Percentiles rank a stretch among this genome's conserved stretches.
phyloP scores from a whole-genome alignment of 1,140 invertebrate genomes.

The Aphis craccivora region DNA sequence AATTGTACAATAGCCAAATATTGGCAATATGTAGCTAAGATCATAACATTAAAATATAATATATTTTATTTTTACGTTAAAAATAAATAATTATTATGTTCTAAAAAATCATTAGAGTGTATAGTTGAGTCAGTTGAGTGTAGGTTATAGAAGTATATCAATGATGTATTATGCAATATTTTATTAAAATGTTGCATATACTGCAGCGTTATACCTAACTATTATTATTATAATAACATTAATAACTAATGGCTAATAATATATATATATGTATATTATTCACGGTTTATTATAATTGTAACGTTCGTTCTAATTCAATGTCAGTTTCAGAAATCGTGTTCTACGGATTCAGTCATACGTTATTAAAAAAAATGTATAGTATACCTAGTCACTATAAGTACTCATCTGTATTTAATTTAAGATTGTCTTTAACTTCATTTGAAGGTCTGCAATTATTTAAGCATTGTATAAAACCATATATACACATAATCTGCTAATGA shows the following conservation, averaged over 20 bases:
- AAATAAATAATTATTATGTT: neutral
- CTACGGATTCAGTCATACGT: neutral
- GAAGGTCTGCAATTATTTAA: conserved; percentile 1
- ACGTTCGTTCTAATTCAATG: neutral
- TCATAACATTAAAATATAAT: neutral
- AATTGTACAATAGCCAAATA: neutral
- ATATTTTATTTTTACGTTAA: neutral
- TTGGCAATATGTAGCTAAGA: neutral
- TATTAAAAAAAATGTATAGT: neutral
- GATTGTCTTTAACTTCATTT: neutral
- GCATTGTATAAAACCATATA: neutral
- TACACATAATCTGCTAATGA: neutral
- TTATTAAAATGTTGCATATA: neutral
- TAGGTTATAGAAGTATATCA: neutral
- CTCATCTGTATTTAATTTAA: neutral
- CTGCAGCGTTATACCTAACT: too few species aligned
- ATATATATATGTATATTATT: neutral
- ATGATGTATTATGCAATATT: neutral
- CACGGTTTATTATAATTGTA: neutral
- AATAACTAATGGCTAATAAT: too few species aligned
- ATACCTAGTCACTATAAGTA: neutral
- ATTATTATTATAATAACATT: too few species aligned
- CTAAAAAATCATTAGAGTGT: neutral
- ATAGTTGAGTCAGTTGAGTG: neutral
- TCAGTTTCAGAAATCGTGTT: neutral